These are phyloP conservation scores for Alexandromys fortis DNA, from an alignment of 2,113 vertebrate species.

Conservation along the genomic window DNA sequence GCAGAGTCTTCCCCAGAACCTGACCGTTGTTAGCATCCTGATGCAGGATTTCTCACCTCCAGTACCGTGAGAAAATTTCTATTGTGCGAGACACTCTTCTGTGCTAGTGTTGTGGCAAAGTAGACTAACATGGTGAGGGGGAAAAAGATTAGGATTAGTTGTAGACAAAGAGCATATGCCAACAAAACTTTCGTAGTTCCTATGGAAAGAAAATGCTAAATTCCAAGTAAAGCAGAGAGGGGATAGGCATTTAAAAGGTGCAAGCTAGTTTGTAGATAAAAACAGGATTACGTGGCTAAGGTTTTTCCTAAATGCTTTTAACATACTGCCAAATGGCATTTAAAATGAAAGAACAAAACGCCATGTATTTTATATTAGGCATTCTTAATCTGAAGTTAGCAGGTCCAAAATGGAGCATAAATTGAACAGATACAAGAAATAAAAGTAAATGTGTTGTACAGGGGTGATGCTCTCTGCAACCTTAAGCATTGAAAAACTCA, in stretches of 20 bases:
- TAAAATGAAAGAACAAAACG: neutral
- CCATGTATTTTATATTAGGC: neutral
- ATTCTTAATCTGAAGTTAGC: neutral
- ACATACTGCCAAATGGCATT: neutral
- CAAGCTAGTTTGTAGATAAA: neutral
- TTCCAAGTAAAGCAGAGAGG: neutral
- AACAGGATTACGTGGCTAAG: neutral
- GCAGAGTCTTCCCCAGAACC: neutral
- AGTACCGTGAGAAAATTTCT: neutral
- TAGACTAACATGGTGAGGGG: neutral
- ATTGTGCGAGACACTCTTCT: neutral
- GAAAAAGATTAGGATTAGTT: neutral
- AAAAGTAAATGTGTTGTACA: neutral
- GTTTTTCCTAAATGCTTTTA: neutral
- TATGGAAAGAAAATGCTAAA: neutral
- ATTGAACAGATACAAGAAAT: neutral
- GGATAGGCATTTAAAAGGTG: neutral
- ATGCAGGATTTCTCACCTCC: neutral
- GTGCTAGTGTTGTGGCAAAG: neutral
- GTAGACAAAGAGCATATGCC: constrained; percentile 7
- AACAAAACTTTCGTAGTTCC: neutral
- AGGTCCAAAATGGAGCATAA: neutral
- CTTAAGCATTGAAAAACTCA: neutral
- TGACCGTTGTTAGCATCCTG: neutral
- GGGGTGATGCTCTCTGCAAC: neutral